Conservation (phyloP, 2,113 vertebrate species). For the Agelaius tricolor region DNA sequence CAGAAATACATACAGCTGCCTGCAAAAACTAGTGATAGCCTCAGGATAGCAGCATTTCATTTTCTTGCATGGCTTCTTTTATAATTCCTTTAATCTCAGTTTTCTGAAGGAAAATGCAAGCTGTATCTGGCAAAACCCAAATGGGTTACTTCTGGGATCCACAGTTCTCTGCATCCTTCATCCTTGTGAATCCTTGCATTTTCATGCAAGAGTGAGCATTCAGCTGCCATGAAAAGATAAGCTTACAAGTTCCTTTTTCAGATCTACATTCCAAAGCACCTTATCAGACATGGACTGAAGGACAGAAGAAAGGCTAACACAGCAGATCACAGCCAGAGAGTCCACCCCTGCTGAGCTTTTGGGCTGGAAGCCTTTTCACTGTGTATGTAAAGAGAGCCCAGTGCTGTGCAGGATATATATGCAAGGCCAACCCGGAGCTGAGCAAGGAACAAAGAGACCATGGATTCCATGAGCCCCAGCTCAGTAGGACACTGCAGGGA, state of each 20-base stretch:
- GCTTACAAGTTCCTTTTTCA: not conserved
- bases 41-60: not conserved
- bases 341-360: not conserved
- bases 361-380: not conserved
- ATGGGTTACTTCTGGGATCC: not conserved
- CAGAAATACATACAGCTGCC: not conserved
- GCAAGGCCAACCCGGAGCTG: not conserved
- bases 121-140: not conserved
- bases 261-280: not conserved
- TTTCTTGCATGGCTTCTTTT: not conserved
- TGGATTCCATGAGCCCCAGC: not conserved
- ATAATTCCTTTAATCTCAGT: not conserved
- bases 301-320: not conserved
- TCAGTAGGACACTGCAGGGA: not conserved
- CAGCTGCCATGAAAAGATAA: not conserved
- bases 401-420: not conserved
- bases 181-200: not conserved
- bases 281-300: not conserved
- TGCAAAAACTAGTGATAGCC: not conserved
- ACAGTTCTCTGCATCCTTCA: not conserved
- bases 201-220: not conserved
- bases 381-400: accelerated
- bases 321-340: not conserved
- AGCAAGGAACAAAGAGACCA: not conserved
- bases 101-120: not conserved